Conservation (phyloP, 1,140 invertebrate species). For the Temnothorax curvispinosus region DNA sequence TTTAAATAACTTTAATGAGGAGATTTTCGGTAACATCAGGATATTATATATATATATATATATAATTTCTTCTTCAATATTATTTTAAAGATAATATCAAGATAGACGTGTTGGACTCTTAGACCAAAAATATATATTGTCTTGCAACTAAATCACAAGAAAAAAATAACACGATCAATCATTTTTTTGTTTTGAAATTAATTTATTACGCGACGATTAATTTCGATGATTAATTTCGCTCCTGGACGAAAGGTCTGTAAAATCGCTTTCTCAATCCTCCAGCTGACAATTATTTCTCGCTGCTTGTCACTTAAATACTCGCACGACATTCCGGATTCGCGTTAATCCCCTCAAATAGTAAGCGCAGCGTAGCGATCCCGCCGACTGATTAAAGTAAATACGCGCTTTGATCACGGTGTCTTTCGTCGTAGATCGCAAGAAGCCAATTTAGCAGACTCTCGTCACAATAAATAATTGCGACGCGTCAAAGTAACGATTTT, state of each 20-base stretch:
- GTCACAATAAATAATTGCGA: conserved; percentile 60
- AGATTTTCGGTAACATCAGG: not conserved
- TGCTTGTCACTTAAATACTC: not conserved
- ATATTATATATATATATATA: not conserved
- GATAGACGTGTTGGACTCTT: not conserved
- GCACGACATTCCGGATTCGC: not conserved
- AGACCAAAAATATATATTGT: not conserved
- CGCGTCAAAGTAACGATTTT: conserved; percentile 59
- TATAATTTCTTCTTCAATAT: not conserved
- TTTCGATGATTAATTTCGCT: not conserved
- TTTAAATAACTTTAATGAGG: not conserved
- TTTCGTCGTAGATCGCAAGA: conserved; percentile 40
- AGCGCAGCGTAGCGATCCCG: not conserved
- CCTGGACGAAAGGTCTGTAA: too few relatives aligned
- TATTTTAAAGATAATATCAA: not conserved
- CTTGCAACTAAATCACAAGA: too few relatives aligned
- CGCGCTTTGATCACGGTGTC: conserved; percentile 44
- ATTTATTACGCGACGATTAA: not conserved
- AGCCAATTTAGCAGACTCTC: conserved; percentile 53
- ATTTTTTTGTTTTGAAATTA: not conserved
- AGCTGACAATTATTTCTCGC: not conserved
- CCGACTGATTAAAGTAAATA: conserved; percentile 46
- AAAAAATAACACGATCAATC: not conserved
- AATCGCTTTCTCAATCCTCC: too few relatives aligned
- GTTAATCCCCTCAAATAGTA: not conserved